These are phyloP conservation scores for Chelonus insularis DNA, from an alignment of 1,140 invertebrate genomes.

Conservation along the genomic window DNA sequence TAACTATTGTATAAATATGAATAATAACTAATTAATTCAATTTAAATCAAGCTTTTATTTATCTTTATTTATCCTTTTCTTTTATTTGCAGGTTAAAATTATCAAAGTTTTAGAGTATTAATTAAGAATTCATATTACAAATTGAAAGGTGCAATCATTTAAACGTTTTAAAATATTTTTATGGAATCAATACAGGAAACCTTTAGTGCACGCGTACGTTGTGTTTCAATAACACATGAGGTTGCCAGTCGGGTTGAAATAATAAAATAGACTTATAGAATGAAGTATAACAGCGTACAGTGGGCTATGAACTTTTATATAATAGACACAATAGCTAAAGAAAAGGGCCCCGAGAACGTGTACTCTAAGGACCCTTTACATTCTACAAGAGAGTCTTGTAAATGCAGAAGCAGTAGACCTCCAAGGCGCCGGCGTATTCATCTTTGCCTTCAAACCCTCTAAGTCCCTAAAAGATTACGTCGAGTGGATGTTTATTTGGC, in stretches of 20 bases:
- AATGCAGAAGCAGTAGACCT: slow-evolving; percentile 39
- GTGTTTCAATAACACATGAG: no score
- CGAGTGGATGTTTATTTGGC: slow-evolving; percentile 40
- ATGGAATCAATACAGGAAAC: no score
- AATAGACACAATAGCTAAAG: neutral
- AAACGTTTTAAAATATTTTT: no score
- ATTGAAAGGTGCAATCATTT: no score
- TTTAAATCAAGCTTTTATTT: slow-evolving; percentile 36
- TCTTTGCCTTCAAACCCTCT: slow-evolving; percentile 7
- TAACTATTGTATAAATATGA: slow-evolving; percentile 60
- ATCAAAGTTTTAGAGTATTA: neutral
- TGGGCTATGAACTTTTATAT: no score
- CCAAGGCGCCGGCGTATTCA: slow-evolving; percentile 35
- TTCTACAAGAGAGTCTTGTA: no score
- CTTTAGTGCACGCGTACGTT: no score
- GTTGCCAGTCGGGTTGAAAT: neutral
- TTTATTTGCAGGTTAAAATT: slow-evolving; percentile 19
- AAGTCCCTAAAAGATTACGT: slow-evolving; percentile 38
- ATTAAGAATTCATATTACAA: no score
- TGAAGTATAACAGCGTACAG: no score
- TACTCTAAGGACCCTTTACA: no score
- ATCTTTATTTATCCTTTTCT: slow-evolving; percentile 10
- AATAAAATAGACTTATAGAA: neutral
- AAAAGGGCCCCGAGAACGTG: neutral
- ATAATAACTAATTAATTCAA: slow-evolving; percentile 60